These are phyloP conservation scores for Tinea trinotella DNA, from an alignment of 2,888 invertebrate genomes.

Conservation along the genomic window DNA sequence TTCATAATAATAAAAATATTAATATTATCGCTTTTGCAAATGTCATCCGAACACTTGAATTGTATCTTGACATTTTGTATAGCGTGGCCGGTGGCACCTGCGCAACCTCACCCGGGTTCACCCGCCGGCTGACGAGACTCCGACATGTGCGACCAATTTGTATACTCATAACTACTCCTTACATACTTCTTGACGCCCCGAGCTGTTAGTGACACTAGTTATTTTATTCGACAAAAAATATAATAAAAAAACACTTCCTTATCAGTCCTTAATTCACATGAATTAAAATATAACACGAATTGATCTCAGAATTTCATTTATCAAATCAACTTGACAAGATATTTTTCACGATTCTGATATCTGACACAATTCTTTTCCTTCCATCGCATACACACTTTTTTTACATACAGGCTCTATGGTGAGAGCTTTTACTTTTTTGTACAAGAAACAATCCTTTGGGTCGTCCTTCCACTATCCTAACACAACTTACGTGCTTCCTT, in stretches of 20 bases:
- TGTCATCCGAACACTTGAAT: not conserved
- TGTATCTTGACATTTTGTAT: not conserved
- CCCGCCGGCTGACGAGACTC: conserved; percentile 52
- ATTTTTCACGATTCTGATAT: too few species aligned
- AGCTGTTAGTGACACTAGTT: conserved; percentile 57
- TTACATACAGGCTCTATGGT: too few species aligned
- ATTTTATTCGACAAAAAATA: conserved; percentile 33
- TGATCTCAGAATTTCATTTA: too few species aligned
- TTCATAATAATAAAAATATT: not conserved
- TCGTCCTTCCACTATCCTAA: too few species aligned
- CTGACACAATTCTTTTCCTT: too few species aligned
- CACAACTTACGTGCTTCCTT: too few species aligned
- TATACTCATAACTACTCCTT: conserved; percentile 55
- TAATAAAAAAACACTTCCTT: not conserved
- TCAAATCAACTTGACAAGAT: too few species aligned
- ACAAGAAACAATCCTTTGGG: too few species aligned
- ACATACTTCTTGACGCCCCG: conserved; percentile 47
- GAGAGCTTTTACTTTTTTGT: too few species aligned
- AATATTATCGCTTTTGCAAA: not conserved
- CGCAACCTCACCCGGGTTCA: not conserved
- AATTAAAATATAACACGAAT: too few species aligned
- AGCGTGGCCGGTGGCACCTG: conserved; percentile 22
- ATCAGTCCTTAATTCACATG: too few species aligned
- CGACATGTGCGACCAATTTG: conserved; percentile 70
- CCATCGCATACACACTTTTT: too few species aligned